Evolutionary conservation across 2,888 invertebrate genomes (phyloP).

Genomic region (Himalopsyche kuldschensis): DNA sequence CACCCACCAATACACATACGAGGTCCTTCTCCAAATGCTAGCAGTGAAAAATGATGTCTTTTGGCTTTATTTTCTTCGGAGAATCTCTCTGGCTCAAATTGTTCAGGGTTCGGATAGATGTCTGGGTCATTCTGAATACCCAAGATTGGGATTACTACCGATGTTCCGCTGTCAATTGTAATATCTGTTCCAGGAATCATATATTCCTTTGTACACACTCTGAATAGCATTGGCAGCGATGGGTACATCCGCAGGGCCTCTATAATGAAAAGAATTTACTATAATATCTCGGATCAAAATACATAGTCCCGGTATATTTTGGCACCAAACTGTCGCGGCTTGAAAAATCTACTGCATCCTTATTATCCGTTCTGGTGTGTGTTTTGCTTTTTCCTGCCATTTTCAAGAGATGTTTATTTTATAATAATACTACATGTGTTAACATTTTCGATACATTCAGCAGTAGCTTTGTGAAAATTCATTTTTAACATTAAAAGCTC

Average conservation of each 20-base stretch:
- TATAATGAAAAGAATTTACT: background rate
- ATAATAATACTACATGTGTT: no score
- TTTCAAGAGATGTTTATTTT: no score
- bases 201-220: conserved; percentile 42
- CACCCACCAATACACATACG: conserved; percentile 42
- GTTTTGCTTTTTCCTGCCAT: no score
- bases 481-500: no score
- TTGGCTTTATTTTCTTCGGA: conserved; percentile 41
- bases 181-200: conserved; percentile 41
- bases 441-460: no score
- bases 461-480: no score
- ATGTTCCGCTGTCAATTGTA: conserved; percentile 43
- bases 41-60: conserved; percentile 41
- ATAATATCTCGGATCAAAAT: no score
- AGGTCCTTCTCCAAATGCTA: conserved; percentile 43
- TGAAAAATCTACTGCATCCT: no score
- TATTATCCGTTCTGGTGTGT: no score
- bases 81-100: conserved; percentile 47
- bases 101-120: conserved; percentile 45
- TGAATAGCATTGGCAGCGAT: conserved; percentile 42
- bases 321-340: no score
- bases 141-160: conserved; percentile 43
- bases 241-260: conserved; percentile 49
- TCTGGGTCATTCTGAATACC: conserved; percentile 45
- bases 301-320: no score